Base-by-base conservation (phyloP, 2,113 vertebrate species). In the Poeciliopsis prolifica region DNA sequence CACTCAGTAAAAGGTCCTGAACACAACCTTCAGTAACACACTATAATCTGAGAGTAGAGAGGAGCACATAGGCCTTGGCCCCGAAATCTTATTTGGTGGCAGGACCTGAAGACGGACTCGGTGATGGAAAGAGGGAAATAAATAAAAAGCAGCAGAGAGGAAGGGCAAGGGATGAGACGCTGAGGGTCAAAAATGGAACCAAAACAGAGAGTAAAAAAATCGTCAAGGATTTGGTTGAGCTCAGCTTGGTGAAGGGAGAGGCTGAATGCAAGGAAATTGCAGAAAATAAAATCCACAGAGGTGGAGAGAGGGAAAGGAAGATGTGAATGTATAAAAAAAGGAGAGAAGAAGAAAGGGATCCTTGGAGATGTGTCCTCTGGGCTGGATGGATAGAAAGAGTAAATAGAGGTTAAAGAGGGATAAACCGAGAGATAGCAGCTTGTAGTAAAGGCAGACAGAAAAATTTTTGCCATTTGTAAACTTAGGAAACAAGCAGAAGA, bases 51-150 rank as follows among this genome's bases (percentile, higher is more conserved):
- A 80, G 73, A 72, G 31, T 42, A 76, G 70, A 66, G 78, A 74
- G 64, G 71, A 60, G 86, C 86, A 79, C 60, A 68, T 29, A 17
- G 75, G 68, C 87, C 78, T 73, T 28, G 78, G 83, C 85, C 87
- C 87, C 80, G 86, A 93, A 95, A 95, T 94, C 93, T 88, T 89
- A 93, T 95, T 95, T 92, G 84, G 90, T 87, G 88, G 67, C 63
- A 75, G 76, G 84, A 87, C 86, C 82, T 51, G 63, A 88, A 88
- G 84, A 86, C 72, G 81, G 75, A 87, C 83, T 78, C 24, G 19
- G 71, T 87, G 87, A 90, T 84, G 74, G 81, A 61, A n/a, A 0
- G 51, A 40, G 10, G 12, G 15, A 73, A 80, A 79, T 77, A 83
- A 74, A 71, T 78, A 85, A 84, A 69, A 78, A 81, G 72, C 73